Evolutionary conservation across 2,888 invertebrate genomes (phyloP).

Genomic region (Dicyrtomina minuta): DNA sequence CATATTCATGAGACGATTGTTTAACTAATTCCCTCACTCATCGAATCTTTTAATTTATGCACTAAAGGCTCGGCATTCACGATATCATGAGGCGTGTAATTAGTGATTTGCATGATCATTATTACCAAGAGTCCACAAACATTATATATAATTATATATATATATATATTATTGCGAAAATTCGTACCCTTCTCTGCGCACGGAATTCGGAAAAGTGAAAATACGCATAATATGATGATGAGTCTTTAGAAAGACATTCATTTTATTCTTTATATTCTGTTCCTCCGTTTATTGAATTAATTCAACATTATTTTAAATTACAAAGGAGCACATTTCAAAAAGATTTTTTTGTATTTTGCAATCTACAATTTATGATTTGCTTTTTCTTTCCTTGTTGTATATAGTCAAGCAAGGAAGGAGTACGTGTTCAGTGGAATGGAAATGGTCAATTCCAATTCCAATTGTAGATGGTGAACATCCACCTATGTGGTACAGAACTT

Average conservation of each 20-base stretch:
- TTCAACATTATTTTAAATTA: conserved; percentile 14
- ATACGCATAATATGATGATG: not conserved
- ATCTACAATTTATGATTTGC: conserved; percentile 1
- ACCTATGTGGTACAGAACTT: no score
- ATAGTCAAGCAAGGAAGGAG: not conserved
- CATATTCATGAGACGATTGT: conserved; percentile 25
- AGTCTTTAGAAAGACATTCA: not conserved
- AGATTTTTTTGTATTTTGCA: conserved; percentile 5
- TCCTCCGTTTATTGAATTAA: conserved; percentile 13
- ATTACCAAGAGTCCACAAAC: not conserved
- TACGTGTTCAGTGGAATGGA: not conserved
- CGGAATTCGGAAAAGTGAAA: not conserved
- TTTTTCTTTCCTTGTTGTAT: not conserved
- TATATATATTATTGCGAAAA: conserved; percentile 12
- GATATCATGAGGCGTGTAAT: conserved; percentile 26
- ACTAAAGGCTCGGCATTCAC: conserved; percentile 28
- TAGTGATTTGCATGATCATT: conserved; percentile 19
- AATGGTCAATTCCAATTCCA: not conserved
- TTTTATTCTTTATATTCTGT: not conserved
- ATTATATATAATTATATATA: not conserved
- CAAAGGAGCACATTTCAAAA: not conserved
- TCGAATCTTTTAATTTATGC: conserved; percentile 22
- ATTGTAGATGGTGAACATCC: no score
- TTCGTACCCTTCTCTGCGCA: not conserved
- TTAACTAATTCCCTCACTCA: conserved; percentile 26